Evolutionary conservation across 2,797 vertebrate species (phyloP).

Genomic region (Platyrinchus mystaceus): DNA sequence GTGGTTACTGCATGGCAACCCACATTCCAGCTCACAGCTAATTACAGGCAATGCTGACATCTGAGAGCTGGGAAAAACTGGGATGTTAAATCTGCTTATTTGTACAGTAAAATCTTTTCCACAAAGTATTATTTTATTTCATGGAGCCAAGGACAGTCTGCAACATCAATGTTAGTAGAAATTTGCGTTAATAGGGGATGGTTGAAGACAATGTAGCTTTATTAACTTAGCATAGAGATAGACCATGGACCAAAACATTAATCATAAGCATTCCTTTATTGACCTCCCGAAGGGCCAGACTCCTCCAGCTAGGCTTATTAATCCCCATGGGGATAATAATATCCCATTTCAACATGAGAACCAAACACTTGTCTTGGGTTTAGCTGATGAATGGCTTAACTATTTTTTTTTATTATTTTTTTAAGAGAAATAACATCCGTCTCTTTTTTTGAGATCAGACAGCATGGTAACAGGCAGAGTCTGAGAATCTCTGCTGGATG

Average conservation of each 20-base stretch:
- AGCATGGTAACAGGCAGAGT: neutral
- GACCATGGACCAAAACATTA: slow-evolving; percentile 36
- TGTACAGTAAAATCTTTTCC: slow-evolving; percentile 23
- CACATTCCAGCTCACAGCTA: slow-evolving; percentile 37
- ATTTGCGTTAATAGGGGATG: neutral
- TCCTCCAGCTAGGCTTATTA: slow-evolving; percentile 48
- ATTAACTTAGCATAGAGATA: slow-evolving; percentile 25
- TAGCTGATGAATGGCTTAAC: slow-evolving; percentile 19
- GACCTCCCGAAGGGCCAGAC: slow-evolving; percentile 37
- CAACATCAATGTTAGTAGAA: neutral
- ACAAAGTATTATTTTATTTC: slow-evolving; percentile 28
- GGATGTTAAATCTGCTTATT: slow-evolving; percentile 35
- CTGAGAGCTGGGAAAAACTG: slow-evolving; percentile 38
- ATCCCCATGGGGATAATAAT: slow-evolving; percentile 37
- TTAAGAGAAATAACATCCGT: slow-evolving; percentile 13
- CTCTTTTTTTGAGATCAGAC: slow-evolving; percentile 15
- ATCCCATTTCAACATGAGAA: slow-evolving; percentile 59
- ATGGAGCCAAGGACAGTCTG: neutral
- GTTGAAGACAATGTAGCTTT: neutral
- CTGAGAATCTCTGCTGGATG: slow-evolving; percentile 5
- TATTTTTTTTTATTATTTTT: slow-evolving; percentile 44
- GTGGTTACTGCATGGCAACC: slow-evolving; percentile 29
- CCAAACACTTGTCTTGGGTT: slow-evolving; percentile 30
- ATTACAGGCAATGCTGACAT: slow-evolving; percentile 29
- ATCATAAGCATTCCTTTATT: slow-evolving; percentile 44